These are phyloP conservation scores for Pristionchus mayeri DNA, from an alignment of 2,888 invertebrate species.

Conservation along the genomic window DNA sequence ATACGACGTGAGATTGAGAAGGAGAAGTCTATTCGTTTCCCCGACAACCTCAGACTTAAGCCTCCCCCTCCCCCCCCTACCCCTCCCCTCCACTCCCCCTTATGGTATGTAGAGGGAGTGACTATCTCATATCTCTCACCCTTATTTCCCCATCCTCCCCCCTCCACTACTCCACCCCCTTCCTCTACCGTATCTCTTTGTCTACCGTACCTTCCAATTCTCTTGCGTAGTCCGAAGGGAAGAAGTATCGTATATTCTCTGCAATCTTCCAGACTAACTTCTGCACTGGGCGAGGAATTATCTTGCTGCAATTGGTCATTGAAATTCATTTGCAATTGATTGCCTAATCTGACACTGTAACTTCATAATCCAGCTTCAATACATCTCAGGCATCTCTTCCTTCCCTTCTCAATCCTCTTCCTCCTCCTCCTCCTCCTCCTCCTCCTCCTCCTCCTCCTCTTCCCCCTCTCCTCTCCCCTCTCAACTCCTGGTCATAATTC, in stretches of 20 bases:
- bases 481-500: slow-evolving; percentile 30
- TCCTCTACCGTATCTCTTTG: slow-evolving; percentile 54
- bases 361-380: not conserved
- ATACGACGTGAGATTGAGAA: not conserved
- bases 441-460: too few relatives aligned
- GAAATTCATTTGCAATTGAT: too few relatives aligned
- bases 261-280: slow-evolving; percentile 66
- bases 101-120: not conserved
- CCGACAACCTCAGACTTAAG: slow-evolving; percentile 16
- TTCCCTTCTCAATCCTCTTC: not conserved
- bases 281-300: slow-evolving; percentile 63
- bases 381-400: too few relatives aligned
- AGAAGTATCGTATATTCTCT: slow-evolving; percentile 57
- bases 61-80: slow-evolving; percentile 27
- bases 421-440: too few relatives aligned
- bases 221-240: slow-evolving; percentile 52
- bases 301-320: slow-evolving; percentile 55
- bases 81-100: slow-evolving; percentile 16
- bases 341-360: not conserved
- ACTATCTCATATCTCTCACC: slow-evolving; percentile 24
- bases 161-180: not conserved
- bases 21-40: not conserved
- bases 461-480: slow-evolving; percentile 19
- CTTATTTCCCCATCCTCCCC: not conserved
- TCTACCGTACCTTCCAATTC: slow-evolving; percentile 63